Evolutionary conservation across 2,888 invertebrate species (phyloP).

Genomic region (Nebria salina): DNA sequence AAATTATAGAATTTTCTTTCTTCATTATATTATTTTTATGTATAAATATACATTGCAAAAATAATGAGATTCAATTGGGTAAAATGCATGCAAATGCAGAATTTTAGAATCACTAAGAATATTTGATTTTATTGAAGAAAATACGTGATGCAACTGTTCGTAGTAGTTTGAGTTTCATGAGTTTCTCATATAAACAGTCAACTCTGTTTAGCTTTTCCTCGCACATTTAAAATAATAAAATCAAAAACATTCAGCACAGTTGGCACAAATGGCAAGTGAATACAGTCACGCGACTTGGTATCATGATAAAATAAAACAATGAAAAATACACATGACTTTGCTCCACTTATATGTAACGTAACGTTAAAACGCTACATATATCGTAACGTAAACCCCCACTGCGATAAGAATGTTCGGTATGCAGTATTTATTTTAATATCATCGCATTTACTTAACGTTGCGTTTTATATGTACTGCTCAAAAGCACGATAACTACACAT

Average conservation of each 20-base stretch:
- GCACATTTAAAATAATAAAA: conserved; percentile 1
- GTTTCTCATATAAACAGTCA: background rate
- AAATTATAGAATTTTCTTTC: too few relatives aligned
- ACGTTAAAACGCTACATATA: background rate
- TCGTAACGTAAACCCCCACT: background rate
- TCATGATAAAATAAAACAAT: background rate
- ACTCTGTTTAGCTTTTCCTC: background rate
- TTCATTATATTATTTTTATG: too few relatives aligned
- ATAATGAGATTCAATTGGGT: too few relatives aligned
- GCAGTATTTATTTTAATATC: conserved; percentile 1
- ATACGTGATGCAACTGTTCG: too few relatives aligned
- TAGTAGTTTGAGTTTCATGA: background rate
- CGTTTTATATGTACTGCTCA: background rate
- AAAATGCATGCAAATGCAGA: too few relatives aligned
- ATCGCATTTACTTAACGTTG: background rate
- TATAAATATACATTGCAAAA: too few relatives aligned
- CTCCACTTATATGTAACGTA: background rate
- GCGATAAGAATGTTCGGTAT: background rate
- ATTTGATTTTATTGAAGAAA: too few relatives aligned
- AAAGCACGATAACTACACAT: background rate
- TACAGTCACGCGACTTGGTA: background rate
- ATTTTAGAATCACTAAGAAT: too few relatives aligned
- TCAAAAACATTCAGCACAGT: background rate
- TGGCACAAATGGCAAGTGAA: background rate
- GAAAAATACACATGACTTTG: background rate